Conservation (phyloP, 2,888 invertebrate genomes). For the Crocallis elinguaria region DNA sequence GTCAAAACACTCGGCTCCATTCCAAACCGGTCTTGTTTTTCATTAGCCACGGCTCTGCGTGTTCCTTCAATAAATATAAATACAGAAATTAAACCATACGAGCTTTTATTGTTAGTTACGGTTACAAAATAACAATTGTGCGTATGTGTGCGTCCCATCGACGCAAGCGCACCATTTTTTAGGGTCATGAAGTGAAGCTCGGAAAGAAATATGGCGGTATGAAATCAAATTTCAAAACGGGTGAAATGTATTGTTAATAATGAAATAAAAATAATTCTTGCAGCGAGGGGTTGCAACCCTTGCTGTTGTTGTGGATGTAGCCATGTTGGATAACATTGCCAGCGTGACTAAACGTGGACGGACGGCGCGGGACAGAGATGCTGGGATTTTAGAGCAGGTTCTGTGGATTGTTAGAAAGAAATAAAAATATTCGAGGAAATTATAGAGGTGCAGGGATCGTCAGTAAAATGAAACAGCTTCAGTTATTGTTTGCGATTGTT, state of each 20-base stretch:
- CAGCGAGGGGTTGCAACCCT: conserved; percentile 52
- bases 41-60: conserved; percentile 54
- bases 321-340: conserved; percentile 77
- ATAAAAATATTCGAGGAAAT: too few relatives aligned
- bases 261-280: conserved; percentile 79
- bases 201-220: conserved; percentile 74
- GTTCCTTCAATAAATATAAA: conserved; percentile 45
- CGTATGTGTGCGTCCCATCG: conserved; percentile 42
- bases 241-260: conserved; percentile 83
- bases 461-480: too few relatives aligned
- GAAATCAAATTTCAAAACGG: conserved; percentile 83
- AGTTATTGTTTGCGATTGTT: too few relatives aligned
- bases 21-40: conserved; percentile 43
- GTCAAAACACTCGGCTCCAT: conserved; percentile 63
- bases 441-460: too few relatives aligned
- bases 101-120: conserved; percentile 62
- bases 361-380: background rate
- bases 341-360: conserved; percentile 64
- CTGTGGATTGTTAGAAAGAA: too few relatives aligned
- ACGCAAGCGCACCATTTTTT: conserved; percentile 50
- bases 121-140: conserved; percentile 40
- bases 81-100: conserved; percentile 47
- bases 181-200: conserved; percentile 45
- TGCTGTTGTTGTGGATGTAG: conserved; percentile 47
- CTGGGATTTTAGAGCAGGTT: conserved; percentile 1